phyloP scores from a whole-genome alignment of 2,797 vertebrate genomes.

The Merluccius polli region DNA sequence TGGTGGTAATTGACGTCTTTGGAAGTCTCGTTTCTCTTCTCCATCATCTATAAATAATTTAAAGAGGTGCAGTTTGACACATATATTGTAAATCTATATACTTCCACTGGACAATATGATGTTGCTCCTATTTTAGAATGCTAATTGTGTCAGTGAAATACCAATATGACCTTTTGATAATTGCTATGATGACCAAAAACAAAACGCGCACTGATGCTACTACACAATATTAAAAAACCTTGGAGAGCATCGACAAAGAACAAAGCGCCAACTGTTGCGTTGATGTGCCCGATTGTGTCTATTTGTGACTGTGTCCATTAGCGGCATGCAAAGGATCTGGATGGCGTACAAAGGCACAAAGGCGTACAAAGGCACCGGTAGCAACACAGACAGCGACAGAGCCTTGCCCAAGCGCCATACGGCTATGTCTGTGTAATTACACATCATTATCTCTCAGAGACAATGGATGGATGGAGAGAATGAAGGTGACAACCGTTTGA shows the following conservation, averaged over 20 bases:
- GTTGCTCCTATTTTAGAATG: neutral
- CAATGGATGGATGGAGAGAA: conserved; percentile 34
- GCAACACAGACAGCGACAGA: conserved; percentile 4
- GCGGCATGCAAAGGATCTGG: neutral
- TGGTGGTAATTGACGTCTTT: neutral
- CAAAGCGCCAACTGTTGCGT: neutral
- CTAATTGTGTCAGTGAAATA: neutral
- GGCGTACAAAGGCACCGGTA: conserved; percentile 25
- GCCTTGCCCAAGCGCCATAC: conserved; percentile 40
- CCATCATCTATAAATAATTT: neutral
- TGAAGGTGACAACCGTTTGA: conserved; percentile 37
- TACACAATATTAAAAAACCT: conserved; percentile 11
- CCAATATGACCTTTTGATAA: conserved; percentile 2
- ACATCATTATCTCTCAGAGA: conserved; percentile 54
- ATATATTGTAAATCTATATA: too few species aligned
- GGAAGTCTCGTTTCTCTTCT: neutral
- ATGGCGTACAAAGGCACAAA: conserved; percentile 15
- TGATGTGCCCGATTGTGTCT: too few species aligned
- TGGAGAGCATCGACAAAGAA: neutral
- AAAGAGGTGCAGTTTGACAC: neutral
- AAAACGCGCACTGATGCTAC: conserved; percentile 1
- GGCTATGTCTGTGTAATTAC: conserved; percentile 48
- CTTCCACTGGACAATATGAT: neutral
- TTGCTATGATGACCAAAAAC: conserved; percentile 10
- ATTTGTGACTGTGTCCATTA: neutral